These are phyloP conservation scores for Diaphora mendica DNA, from an alignment of 2,888 invertebrate species.

Conservation along the genomic window DNA sequence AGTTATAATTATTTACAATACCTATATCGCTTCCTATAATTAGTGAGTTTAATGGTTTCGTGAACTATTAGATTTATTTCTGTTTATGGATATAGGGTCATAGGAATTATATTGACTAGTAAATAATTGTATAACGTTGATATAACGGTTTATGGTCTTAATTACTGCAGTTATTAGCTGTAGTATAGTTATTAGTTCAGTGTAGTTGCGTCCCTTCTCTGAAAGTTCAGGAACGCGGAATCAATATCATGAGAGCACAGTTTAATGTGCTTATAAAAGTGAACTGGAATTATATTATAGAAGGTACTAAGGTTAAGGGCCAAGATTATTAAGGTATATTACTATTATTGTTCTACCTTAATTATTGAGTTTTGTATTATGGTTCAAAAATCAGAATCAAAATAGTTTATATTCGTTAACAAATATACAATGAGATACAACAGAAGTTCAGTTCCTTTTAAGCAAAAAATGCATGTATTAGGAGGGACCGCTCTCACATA, in stretches of 20 bases:
- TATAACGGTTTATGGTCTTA: constrained; percentile 21
- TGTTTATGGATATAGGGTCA: constrained; percentile 23
- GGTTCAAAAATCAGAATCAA: no score
- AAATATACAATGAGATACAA: no score
- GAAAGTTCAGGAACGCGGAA: constrained; percentile 15
- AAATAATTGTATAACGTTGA: constrained; percentile 26
- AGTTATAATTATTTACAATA: constrained; percentile 28
- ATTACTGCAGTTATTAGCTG: background rate
- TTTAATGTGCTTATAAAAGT: constrained; percentile 15
- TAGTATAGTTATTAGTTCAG: background rate
- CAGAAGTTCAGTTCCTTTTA: no score
- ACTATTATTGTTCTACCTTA: background rate
- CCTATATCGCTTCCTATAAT: constrained; percentile 31
- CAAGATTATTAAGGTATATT: constrained; percentile 5
- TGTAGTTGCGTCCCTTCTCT: background rate
- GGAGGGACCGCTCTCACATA: no score
- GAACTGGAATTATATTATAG: constrained; percentile 10
- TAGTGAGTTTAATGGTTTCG: constrained; percentile 31
- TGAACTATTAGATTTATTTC: constrained; percentile 34
- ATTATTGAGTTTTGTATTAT: background rate
- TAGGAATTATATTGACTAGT: constrained; percentile 31
- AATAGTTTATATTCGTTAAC: no score
- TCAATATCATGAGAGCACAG: background rate
- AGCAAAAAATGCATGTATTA: no score
- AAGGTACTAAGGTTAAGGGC: constrained; percentile 3